phyloP scores from a whole-genome alignment of 2,113 vertebrate species.

The Clarias batrachus region DNA sequence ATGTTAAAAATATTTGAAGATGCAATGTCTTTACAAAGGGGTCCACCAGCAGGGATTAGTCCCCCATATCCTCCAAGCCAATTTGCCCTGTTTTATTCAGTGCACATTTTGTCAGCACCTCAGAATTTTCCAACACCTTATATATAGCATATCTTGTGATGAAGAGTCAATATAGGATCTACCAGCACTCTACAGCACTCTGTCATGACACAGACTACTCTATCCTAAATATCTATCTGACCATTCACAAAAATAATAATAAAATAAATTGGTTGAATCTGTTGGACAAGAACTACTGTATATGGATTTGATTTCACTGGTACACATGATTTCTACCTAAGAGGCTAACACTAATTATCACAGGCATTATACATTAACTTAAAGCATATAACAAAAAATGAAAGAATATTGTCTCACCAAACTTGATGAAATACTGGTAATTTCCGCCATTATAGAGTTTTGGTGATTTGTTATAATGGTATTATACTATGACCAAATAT shows the following conservation, averaged over 20 bases:
- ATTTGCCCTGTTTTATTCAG: conserved; percentile 18
- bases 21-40: conserved; percentile 4
- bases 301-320: not conserved
- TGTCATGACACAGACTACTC: not conserved
- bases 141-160: conserved; percentile 2
- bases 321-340: not conserved
- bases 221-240: not conserved
- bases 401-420: not conserved
- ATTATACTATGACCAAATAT: not conserved
- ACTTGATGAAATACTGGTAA: not conserved
- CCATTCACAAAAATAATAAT: not conserved
- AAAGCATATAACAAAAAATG: not conserved
- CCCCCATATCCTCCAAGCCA: conserved; percentile 6
- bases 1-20: not conserved
- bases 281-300: not conserved
- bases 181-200: not conserved
- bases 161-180: conserved; percentile 4
- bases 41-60: not conserved
- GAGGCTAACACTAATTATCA: not conserved
- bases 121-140: not conserved
- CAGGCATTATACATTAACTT: not conserved
- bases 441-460: not conserved
- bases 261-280: not conserved
- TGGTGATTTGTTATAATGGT: conserved; percentile 3
- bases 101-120: not conserved